Base-by-base conservation (phyloP, 30 jellyfish, hydroid and myxozoan species). In the Turritopsis dohrnii region DNA sequence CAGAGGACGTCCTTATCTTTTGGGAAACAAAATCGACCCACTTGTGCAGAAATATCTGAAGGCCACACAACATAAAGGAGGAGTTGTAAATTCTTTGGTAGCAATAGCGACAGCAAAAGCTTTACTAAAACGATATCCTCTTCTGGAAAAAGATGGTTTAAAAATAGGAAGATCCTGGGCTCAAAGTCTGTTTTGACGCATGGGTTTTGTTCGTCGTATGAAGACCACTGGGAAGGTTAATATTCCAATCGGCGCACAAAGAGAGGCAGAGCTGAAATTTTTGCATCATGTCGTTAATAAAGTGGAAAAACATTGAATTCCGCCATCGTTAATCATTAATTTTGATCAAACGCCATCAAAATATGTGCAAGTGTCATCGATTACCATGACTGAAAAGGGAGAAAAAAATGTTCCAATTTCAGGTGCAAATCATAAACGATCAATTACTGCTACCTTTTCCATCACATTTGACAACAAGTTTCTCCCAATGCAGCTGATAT, bases 141-240 rank as follows among this genome's bases (percentile, higher is more conserved):
- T 4, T 21, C 76, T 66, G 17, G 77, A 69, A 69, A 69, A 1
- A 69, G 77, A 69, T 7, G 22, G 19, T 69, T 69, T 69, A 1
- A 69, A 69, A 69, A 69, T 1, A 69, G 77, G 77, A 41, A 41
- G 60, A 41, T 0, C 77, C 8, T 69, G 77, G 77, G 1, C 77
- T 9, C 28, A 69, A 69, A 69, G 77, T 27, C 77, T 69, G 9
- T 69, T 69, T 19, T 21, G 30, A 23, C 8, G 77, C 9, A 9
- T 69, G 75, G 83, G 83, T 9, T 29, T 75, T 75, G 28, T 29
- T 22, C 52, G 83, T 17, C 52, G 83, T 22, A 75, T 17, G 17
- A 75, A 30, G 16, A 79, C 80, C 28, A 79, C 86, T n/a, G 86
- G 84, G 41, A 79, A 79, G 26, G 80, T 79, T n/a, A 17, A 41